Conservation (phyloP, 2,113 vertebrate genomes). For the Myotis brandtii region DNA sequence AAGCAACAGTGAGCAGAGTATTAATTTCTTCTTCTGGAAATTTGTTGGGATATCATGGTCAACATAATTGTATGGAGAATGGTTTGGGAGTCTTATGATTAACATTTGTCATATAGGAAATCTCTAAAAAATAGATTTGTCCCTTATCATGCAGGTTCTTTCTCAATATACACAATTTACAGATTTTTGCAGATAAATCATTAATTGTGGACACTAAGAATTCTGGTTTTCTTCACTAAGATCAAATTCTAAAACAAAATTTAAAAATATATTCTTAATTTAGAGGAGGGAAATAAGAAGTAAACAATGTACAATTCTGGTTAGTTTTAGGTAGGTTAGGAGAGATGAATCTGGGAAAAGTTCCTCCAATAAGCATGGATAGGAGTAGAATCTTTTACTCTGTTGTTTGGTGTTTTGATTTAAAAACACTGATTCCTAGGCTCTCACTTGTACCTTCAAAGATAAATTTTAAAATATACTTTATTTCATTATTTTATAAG, state of each 20-base stretch:
- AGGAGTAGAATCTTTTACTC: not conserved
- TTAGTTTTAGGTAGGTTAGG: not conserved
- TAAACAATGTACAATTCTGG: not conserved
- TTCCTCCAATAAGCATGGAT: not conserved
- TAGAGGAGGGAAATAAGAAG: slow-evolving; percentile 12
- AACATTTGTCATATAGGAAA: not conserved
- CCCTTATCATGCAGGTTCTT: not conserved
- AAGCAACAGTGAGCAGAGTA: not conserved
- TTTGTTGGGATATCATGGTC: not conserved
- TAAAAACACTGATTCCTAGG: not conserved
- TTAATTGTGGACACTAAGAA: not conserved
- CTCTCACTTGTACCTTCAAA: not conserved
- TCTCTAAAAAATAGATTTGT: not conserved
- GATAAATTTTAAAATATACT: not conserved
- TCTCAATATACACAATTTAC: not conserved
- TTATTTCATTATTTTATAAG: not conserved
- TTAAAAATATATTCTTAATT: not conserved
- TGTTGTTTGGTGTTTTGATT: not conserved
- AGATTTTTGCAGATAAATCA: not conserved
- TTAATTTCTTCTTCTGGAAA: slow-evolving; percentile 37
- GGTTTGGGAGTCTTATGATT: not conserved
- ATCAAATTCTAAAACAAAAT: not conserved
- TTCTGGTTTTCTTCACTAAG: not conserved
- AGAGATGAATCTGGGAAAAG: not conserved
- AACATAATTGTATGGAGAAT: not conserved